Percentiles rank a stretch among this genome's conserved stretches.
phyloP scores from a whole-genome alignment of 2,797 vertebrate genomes.

The Oreochromis grahami region DNA sequence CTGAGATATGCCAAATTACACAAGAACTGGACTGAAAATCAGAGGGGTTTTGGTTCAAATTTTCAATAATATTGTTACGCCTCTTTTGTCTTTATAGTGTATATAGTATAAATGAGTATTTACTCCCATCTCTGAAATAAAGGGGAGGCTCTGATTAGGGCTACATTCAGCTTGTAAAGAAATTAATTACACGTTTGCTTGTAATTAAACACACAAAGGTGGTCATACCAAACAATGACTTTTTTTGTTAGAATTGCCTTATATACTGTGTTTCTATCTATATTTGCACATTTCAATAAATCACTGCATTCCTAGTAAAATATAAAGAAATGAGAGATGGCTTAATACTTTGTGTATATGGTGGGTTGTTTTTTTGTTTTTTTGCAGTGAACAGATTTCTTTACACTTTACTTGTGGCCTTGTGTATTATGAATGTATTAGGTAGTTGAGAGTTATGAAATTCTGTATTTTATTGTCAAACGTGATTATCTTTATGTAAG shows the following conservation, averaged over 20 bases:
- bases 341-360: neutral
- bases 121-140: neutral
- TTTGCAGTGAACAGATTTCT: neutral
- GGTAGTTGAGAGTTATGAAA: neutral
- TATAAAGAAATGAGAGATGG: neutral
- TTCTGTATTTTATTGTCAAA: neutral
- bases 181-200: neutral
- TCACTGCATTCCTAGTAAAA: neutral
- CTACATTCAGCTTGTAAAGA: neutral
- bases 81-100: too few relatives aligned
- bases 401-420: neutral
- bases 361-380: too few relatives aligned
- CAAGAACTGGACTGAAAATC: neutral
- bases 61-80: neutral
- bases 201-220: neutral
- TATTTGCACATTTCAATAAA: fast-evolving
- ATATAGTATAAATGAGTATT: neutral
- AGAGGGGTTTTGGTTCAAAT: neutral
- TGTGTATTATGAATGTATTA: neutral
- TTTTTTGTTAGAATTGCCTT: too few relatives aligned
- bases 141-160: neutral
- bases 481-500: neutral
- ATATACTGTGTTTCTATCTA: fast-evolving
- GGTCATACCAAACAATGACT: neutral
- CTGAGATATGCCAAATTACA: neutral